Evolutionary conservation across 1,140 invertebrate genomes (phyloP), one percentile per base, ranked within the genome.

Genomic region (Nephila pilipes): DNA sequence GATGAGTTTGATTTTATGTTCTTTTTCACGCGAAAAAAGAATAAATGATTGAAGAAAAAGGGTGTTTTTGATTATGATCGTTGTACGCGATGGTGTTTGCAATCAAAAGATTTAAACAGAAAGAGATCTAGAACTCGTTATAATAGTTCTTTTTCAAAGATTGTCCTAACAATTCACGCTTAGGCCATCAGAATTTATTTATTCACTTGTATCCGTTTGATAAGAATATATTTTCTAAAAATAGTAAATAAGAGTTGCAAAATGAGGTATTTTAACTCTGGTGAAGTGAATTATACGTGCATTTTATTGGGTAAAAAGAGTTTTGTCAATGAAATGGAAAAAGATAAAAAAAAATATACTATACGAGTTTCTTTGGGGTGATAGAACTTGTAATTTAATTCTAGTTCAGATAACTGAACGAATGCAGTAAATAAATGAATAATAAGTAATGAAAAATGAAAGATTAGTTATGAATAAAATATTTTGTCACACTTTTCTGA

Each of bases 1-100:
- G 69, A 75, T 75, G 69, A 20, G 69, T 32, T 75, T 75, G 25
- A 75, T 32, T 75, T 75, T 36, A 75, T 36, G 69, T 75, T 75
- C 32, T 36, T 36, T 32, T 18, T 32, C 8, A 3, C 29, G 36
- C 10, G 14, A 10, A 32, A 75, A 75, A 75, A 75, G 29, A 75
- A 75, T 75, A 75, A 75, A 32, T 36, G 69, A 75, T 32, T 75
- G 69, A 14, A 20, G 32, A 75, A 75, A 29, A 75, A 32, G 18
- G 32, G 16, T 32, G 69, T 29, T 32, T 75, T 75, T 75, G 69
- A 75, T 75, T 75, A 36, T 75, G 29, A 75, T 75, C 29, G 18
- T 75, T 32, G 29, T 16, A 32, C 5, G 10, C 69, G 32, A 32
- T 36, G 69, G 29, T 75, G 69, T 36, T 18, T 75, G 69, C 18